A percentile compares a stretch with the other conserved stretches of the same genome.
These are phyloP conservation scores for Amazona guildingii DNA, from an alignment of 2,113 vertebrate genomes.

Conservation along the genomic window DNA sequence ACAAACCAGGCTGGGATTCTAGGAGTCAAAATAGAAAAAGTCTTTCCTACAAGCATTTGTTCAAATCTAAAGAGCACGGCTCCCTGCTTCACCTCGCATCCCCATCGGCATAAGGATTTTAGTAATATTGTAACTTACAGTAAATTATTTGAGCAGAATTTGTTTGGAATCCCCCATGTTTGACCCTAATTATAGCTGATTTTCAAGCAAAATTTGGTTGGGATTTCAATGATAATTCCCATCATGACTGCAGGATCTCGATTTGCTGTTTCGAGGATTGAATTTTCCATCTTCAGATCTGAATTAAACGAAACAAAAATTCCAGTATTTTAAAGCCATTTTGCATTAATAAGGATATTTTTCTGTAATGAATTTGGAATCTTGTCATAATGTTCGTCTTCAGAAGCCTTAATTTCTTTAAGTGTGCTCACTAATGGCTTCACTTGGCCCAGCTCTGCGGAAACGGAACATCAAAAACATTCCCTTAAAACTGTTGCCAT, in stretches of 20 bases:
- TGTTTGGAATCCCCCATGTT: neutral
- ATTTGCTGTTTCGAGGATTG: neutral
- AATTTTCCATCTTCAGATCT: neutral
- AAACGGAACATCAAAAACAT: neutral
- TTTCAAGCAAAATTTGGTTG: neutral
- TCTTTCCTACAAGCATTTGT: neutral
- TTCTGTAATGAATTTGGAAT: neutral
- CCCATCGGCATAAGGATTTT: neutral
- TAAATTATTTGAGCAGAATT: neutral
- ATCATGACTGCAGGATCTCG: neutral
- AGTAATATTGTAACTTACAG: neutral
- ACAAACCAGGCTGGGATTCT: neutral
- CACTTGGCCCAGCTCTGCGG: conserved; percentile 35
- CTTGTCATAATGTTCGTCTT: conserved; percentile 12
- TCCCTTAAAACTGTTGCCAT: neutral
- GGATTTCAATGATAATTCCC: neutral
- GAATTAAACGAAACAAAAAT: neutral
- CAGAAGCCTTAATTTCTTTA: neutral
- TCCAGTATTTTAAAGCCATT: neutral
- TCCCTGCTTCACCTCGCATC: rapidly evolving
- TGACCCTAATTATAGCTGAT: neutral
- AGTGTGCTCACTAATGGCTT: conserved; percentile 19
- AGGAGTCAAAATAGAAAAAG: neutral
- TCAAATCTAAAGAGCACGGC: rapidly evolving
- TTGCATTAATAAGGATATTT: neutral